These are phyloP conservation scores for Laticauda laticaudata DNA, from an alignment of 2,113 vertebrate species.

Conservation along the genomic window DNA sequence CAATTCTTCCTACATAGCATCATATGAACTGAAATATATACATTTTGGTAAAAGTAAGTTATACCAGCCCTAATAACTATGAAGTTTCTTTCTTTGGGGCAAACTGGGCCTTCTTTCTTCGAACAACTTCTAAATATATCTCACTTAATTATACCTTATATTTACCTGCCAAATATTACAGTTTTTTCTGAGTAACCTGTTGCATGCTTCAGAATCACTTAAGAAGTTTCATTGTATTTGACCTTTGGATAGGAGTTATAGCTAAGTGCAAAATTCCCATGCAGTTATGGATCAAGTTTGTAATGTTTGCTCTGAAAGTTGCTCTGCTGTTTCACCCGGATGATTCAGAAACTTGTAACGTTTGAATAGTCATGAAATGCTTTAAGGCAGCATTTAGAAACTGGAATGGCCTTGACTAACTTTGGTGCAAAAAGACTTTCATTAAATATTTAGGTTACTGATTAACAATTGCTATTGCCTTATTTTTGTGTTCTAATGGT, in stretches of 20 bases:
- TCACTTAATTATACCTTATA: slow-evolving; percentile 47
- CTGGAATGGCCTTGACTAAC: slow-evolving; percentile 40
- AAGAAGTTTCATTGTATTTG: slow-evolving; percentile 52
- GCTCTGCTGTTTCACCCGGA: slow-evolving; percentile 63
- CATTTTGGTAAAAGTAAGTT: background rate
- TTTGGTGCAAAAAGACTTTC: slow-evolving; percentile 55
- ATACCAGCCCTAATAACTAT: background rate
- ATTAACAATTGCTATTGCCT: slow-evolving; percentile 69
- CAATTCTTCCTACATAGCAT: background rate
- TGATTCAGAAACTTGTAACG: slow-evolving; percentile 66
- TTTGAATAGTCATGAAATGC: slow-evolving; percentile 63
- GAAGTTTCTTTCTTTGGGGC: background rate
- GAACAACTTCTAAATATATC: slow-evolving; percentile 35
- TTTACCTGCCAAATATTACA: slow-evolving; percentile 23
- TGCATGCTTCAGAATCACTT: slow-evolving; percentile 58
- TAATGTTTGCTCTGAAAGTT: slow-evolving; percentile 67
- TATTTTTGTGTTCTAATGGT: slow-evolving; percentile 53
- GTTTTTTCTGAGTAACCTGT: slow-evolving; percentile 34
- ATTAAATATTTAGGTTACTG: slow-evolving; percentile 71
- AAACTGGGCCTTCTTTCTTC: slow-evolving; percentile 14
- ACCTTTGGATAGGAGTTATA: slow-evolving; percentile 60
- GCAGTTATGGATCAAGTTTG: slow-evolving; percentile 53
- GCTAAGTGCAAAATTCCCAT: slow-evolving; percentile 59
- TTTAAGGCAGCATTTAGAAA: slow-evolving; percentile 60
- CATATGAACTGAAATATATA: background rate